Evolutionary conservation across 2,797 vertebrate species (phyloP).

Genomic region (Hafferia zeledoni): DNA sequence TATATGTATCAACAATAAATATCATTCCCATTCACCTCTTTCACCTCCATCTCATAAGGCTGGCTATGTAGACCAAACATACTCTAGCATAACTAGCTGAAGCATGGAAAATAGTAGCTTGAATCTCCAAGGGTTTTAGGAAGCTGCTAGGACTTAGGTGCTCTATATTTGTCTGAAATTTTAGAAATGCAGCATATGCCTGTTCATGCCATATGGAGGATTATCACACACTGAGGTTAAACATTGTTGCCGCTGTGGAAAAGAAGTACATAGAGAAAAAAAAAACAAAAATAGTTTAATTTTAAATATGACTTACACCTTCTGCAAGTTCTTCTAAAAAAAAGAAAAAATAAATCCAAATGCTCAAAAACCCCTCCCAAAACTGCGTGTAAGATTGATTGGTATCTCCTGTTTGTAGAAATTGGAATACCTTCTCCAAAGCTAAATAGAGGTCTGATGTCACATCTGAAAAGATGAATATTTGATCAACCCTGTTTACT

Average conservation of each 20-base stretch:
- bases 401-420: neutral
- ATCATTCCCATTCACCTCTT: slow-evolving; percentile 9
- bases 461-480: neutral
- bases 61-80: slow-evolving; percentile 29
- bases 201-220: slow-evolving; percentile 12
- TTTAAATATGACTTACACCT: neutral
- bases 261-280: neutral
- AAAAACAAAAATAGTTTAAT: neutral
- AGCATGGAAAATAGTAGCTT: slow-evolving; percentile 61
- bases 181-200: slow-evolving; percentile 42
- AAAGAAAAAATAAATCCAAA: neutral
- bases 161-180: slow-evolving; percentile 44
- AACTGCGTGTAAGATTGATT: slow-evolving; percentile 28
- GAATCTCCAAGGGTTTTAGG: slow-evolving; percentile 36
- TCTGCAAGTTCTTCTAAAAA: neutral
- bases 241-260: neutral
- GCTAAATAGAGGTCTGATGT: neutral
- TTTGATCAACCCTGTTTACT: neutral
- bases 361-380: neutral
- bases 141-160: slow-evolving; percentile 60
- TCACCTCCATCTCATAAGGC: slow-evolving; percentile 11
- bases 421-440: neutral
- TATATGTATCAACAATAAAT: slow-evolving; percentile 20
- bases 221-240: slow-evolving; percentile 30
- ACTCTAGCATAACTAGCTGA: slow-evolving; percentile 56